Base-by-base conservation (phyloP, 1,140 invertebrate species). In the Neodiprion virginianus region DNA sequence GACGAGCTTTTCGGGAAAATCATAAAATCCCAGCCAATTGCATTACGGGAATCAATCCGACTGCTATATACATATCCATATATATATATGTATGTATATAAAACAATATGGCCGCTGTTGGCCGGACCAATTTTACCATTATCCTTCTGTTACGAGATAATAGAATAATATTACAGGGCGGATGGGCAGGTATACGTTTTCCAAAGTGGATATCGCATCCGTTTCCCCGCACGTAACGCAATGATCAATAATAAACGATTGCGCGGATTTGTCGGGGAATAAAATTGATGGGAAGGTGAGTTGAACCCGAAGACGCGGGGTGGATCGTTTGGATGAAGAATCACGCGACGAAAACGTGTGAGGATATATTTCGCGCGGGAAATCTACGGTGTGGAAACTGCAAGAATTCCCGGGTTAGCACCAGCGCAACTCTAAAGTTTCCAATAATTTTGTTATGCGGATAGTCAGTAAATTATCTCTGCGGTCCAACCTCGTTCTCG, bases 81-180 rank as follows among this genome's bases (percentile, higher is more conserved):
- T 61, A 5, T 61, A 61, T 17, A 12, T 17, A 17, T 14, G 11
- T 61, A 12, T 61, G 11, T 61, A 17, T 17, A 61, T 17, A 17
- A 61, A 61, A 61, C 53, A 61, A 61, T 61, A 61, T 17, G 53
- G 53, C 53, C 53, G 28, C n/a, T 12, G 53, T 61, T 61, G 53
- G n/a, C 53, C n/a, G 53, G 53, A 61, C 53, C 53, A 61, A 61
- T 61, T 61, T 12, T 8, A 61, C 11, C 11, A 61, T 61, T 61
- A 61, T 61, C 53, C 53, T 61, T 61, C 53, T 40, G 11, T 61
- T 61, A 61, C n/a, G 53, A 61, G 53, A 61, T 61, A 40, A 61
- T 61, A 61, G 53, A 40, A 40, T 40, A 40, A 40, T 40, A 40
- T 40, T 40, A 40, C 28, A 40, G 28, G 28, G 28, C 4, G 53